phyloP scores from a whole-genome alignment of 2,888 invertebrate genomes.

The Rhagonycha lutea region DNA sequence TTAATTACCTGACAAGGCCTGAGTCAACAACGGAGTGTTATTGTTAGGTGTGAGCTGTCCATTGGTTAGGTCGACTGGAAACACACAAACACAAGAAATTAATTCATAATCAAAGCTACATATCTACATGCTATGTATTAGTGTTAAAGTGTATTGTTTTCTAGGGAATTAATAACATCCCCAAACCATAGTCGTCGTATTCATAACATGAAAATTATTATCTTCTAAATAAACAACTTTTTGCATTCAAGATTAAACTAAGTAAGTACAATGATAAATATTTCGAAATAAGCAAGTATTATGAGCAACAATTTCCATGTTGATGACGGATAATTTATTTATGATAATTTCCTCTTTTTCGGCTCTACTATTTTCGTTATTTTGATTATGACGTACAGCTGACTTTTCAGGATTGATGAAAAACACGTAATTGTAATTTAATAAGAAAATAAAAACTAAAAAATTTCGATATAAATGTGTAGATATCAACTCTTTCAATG shows the following conservation, averaged over 20 bases:
- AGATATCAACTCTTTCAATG: slow-evolving; percentile 35
- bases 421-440: neutral
- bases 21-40: slow-evolving; percentile 93
- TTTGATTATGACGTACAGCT: neutral
- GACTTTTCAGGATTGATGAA: neutral
- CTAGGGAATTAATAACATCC: slow-evolving; percentile 21
- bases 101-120: slow-evolving; percentile 34
- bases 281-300: neutral
- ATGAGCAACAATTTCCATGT: neutral
- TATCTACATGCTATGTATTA: slow-evolving; percentile 35
- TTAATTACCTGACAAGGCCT: slow-evolving; percentile 90
- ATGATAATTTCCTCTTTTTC: neutral
- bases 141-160: slow-evolving; percentile 24
- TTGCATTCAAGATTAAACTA: neutral
- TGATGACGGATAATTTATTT: neutral
- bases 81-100: slow-evolving; percentile 48
- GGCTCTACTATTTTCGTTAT: neutral
- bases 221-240: neutral
- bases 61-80: slow-evolving; percentile 90
- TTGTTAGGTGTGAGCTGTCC: slow-evolving; percentile 95
- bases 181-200: slow-evolving; percentile 17
- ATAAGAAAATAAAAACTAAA: slow-evolving; percentile 2
- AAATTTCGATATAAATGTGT: slow-evolving; percentile 25
- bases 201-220: slow-evolving; percentile 21
- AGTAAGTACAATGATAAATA: neutral